Percentiles rank a stretch among this genome's conserved stretches.
phyloP scores from a whole-genome alignment of 2,797 vertebrate species.

The Chelon auratus region DNA sequence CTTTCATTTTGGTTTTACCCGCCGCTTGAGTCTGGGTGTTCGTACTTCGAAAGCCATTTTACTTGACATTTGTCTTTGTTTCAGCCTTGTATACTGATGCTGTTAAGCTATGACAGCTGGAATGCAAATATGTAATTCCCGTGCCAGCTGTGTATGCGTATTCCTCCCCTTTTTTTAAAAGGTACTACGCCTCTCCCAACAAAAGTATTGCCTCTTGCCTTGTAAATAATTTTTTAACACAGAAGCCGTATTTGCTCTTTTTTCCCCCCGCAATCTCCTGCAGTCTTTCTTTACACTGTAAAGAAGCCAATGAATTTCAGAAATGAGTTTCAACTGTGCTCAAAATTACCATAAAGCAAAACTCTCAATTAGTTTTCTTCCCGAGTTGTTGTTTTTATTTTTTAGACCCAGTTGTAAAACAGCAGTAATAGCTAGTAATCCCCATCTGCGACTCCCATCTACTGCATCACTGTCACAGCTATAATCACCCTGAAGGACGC shows the following conservation, averaged over 20 bases:
- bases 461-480: slow-evolving; percentile 62
- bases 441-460: slow-evolving; percentile 48
- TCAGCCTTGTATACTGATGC: background rate
- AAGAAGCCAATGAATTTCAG: slow-evolving; percentile 30
- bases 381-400: background rate
- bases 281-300: slow-evolving; percentile 11
- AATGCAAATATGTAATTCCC: slow-evolving; percentile 42
- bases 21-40: slow-evolving; percentile 24
- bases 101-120: slow-evolving; percentile 47
- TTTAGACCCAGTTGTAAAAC: slow-evolving; percentile 47
- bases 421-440: slow-evolving; percentile 51
- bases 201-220: slow-evolving; percentile 64
- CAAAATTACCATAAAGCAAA: slow-evolving; percentile 41
- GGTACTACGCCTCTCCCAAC: slow-evolving; percentile 64
- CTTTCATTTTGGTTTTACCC: slow-evolving; percentile 27
- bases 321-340: slow-evolving; percentile 30
- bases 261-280: background rate
- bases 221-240: slow-evolving; percentile 84
- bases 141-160: slow-evolving; percentile 61
- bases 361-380: slow-evolving; percentile 26
- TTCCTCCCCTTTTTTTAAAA: slow-evolving; percentile 76
- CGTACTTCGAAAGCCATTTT: slow-evolving; percentile 39
- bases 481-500: slow-evolving; percentile 70
- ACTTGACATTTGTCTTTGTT: slow-evolving; percentile 1
- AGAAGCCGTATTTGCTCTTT: slow-evolving; percentile 8